phyloP scores from a whole-genome alignment of 1,140 invertebrate genomes.

The Apis cerana region DNA sequence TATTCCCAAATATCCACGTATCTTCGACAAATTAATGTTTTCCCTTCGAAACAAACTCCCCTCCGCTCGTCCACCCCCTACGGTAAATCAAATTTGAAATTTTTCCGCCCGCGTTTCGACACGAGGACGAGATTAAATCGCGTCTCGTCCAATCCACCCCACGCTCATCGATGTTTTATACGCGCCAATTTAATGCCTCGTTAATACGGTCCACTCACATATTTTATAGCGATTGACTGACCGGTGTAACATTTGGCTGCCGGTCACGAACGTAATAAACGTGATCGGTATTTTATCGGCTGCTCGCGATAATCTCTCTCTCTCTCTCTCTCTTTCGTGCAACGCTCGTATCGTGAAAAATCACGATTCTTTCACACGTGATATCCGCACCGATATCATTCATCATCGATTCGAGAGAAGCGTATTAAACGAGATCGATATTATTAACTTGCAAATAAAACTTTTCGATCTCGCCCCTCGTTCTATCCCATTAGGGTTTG shows the following conservation, averaged over 20 bases:
- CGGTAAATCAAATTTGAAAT: slow-evolving; percentile 3
- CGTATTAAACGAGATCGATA: no score
- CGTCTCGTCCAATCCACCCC: neutral
- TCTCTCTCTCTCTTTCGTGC: no score
- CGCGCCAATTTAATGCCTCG: slow-evolving; percentile 29
- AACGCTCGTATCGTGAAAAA: no score
- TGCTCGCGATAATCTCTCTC: slow-evolving; percentile 34
- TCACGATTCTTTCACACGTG: no score
- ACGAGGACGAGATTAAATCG: neutral
- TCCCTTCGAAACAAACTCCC: no score
- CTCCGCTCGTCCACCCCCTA: no score
- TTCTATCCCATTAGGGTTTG: no score
- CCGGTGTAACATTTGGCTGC: slow-evolving; percentile 42
- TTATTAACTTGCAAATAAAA: no score
- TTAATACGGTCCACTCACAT: slow-evolving; percentile 46
- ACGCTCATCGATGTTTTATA: neutral
- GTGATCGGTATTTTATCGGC: slow-evolving; percentile 53
- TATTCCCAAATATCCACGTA: neutral
- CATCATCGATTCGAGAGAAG: no score
- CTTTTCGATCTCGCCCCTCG: no score
- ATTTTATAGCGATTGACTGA: slow-evolving; percentile 56
- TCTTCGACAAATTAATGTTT: neutral
- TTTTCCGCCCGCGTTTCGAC: neutral
- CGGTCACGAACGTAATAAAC: slow-evolving; percentile 60
- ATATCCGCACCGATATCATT: no score